Base-by-base conservation (phyloP, 2,797 vertebrate species). In the Etheostoma perlongum region DNA sequence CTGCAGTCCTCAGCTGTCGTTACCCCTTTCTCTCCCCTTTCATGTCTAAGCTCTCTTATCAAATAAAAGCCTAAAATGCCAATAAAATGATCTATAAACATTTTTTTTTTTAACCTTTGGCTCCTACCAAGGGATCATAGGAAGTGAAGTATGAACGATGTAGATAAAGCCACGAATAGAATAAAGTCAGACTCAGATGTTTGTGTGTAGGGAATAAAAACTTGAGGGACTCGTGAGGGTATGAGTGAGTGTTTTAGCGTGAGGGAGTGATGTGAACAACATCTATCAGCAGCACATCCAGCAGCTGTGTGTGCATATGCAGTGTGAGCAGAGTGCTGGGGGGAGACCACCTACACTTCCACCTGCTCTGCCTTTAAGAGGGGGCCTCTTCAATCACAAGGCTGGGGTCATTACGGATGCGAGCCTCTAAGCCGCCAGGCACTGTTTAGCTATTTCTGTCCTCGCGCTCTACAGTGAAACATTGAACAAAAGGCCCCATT, bases 371-470 rank as follows among this genome's bases (percentile, higher is more conserved):
- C 89, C 82, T 92, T 89, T 88, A 85, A 87, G 74, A 89, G 72
- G 88, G 36, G 90, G 89, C 89, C 90, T 93, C 90, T 92, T 94
- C 91, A 93, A 89, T 90, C 91, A 87, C 90, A 82, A 72, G 88
- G 91, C 83, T 48, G 83, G 89, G 91, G 92, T 93, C 89, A 89
- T 93, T 92, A 92, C 88, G 74, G 93, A 92, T 92, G 89, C 70
- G 81, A 90, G 89, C 83, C 76, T 91, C 72, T 78, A 51, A 51
- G 90, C 92, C 70, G 78, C 46, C 81, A 60, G 91, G 88, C 91
- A 91, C 91, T 85, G 91, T 92, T 93, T 68, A 25, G 83, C 91
- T 94, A 94, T 95, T 95, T 94, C 90, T 92, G 93, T 94, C 91
- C 79, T 85, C 49, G 62, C 57, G 72, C 88, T 93, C 87, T 67